Conservation (phyloP, 2,797 vertebrate genomes). For the Anabacerthia variegaticeps region DNA sequence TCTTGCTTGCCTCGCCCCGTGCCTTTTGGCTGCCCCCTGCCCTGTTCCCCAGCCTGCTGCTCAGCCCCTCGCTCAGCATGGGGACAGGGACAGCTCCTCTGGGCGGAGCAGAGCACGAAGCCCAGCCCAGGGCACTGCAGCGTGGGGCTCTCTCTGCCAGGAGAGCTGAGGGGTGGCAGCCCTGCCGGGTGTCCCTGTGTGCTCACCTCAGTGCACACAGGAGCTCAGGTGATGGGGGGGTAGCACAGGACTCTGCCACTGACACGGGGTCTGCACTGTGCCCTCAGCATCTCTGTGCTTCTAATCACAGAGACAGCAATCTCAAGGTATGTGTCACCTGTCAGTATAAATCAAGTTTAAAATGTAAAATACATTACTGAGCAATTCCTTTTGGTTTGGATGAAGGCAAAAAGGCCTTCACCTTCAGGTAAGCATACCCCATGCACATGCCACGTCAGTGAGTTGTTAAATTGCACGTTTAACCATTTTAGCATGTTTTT, state of each 20-base stretch:
- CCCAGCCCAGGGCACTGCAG: constrained; percentile 28
- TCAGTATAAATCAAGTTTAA: neutral
- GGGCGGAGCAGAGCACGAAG: constrained; percentile 34
- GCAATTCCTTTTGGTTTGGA: neutral
- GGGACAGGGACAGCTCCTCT: constrained; percentile 42
- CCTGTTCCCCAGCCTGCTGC: neutral
- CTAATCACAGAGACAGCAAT: neutral
- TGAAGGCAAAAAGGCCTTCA: neutral
- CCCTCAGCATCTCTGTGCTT: neutral
- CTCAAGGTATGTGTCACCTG: neutral
- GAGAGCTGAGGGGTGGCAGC: constrained; percentile 55
- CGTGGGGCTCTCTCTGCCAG: constrained; percentile 65
- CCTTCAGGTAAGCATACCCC: neutral
- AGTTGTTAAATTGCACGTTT: neutral
- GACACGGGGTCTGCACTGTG: constrained; percentile 39
- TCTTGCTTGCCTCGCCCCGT: neutral
- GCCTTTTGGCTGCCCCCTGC: neutral
- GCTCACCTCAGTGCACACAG: constrained; percentile 74
- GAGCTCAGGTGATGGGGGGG: constrained; percentile 2
- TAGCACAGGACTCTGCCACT: constrained; percentile 50
- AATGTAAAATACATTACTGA: neutral
- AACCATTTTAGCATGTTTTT: neutral
- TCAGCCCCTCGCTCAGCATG: constrained; percentile 48
- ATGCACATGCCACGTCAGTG: neutral
- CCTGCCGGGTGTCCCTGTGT: constrained; percentile 71